Conservation (phyloP, 2,888 invertebrate genomes). For the Graphium colonna region DNA sequence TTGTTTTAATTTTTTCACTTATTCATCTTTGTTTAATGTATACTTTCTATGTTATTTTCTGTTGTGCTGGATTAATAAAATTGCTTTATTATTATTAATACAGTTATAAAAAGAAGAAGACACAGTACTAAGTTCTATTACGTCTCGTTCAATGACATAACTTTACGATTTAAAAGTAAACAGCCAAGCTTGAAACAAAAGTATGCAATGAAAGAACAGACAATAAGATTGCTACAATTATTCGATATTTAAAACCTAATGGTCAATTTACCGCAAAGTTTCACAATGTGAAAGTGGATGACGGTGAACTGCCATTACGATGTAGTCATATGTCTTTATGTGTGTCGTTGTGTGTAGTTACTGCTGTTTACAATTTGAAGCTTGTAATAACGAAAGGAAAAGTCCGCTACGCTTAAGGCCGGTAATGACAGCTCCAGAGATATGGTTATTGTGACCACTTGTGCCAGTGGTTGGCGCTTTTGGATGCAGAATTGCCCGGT, state of each 20-base stretch:
- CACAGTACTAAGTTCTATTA: too few species aligned
- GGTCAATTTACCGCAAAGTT: constrained; percentile 26
- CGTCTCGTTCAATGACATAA: too few species aligned
- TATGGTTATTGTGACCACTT: neutral
- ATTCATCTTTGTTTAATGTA: too few species aligned
- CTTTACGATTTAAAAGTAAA: too few species aligned
- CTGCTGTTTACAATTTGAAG: neutral
- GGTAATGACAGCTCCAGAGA: neutral
- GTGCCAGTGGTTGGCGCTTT: neutral
- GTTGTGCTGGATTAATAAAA: too few species aligned
- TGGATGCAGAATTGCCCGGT: neutral
- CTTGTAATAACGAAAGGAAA: constrained; percentile 1
- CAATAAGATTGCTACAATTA: constrained; percentile 24
- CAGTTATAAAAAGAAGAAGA: too few species aligned
- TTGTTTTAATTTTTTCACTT: too few species aligned
- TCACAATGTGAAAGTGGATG: constrained; percentile 29
- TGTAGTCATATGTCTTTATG: neutral
- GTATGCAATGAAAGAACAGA: constrained; percentile 1
- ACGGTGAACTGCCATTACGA: neutral
- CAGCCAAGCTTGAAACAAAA: too few species aligned
- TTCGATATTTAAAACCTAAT: constrained; percentile 32
- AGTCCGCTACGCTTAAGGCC: neutral
- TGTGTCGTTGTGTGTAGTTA: neutral
- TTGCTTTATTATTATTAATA: too few species aligned
- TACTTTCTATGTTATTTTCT: too few species aligned